These are phyloP conservation scores for Ciconia stormi DNA, from an alignment of 2,113 vertebrate species.

Conservation along the genomic window DNA sequence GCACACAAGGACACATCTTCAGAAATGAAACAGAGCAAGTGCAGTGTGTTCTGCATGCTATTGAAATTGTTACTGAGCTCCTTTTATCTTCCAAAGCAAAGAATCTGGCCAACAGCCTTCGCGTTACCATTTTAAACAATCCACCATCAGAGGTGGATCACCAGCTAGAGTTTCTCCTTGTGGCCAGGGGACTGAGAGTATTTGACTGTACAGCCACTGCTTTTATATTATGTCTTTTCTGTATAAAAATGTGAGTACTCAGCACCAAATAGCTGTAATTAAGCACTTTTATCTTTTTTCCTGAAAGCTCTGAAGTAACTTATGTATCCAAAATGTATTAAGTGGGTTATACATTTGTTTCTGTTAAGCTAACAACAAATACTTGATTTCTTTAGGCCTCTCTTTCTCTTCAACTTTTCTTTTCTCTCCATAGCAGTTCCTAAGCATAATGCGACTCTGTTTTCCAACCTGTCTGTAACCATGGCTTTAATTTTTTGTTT, in stretches of 20 bases:
- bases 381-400: not conserved
- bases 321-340: not conserved
- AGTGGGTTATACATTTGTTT: not conserved
- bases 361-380: not conserved
- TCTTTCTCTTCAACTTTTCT: not conserved
- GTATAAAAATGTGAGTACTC: not conserved
- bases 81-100: not conserved
- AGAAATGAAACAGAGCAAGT: not conserved
- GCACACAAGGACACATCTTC: not conserved
- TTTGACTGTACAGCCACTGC: not conserved
- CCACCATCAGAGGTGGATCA: not conserved
- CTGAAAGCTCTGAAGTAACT: not conserved
- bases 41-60: not conserved
- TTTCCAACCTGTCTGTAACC: not conserved
- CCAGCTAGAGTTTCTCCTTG: not conserved
- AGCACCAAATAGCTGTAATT: not conserved
- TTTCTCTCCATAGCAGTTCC: not conserved
- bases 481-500: constrained; percentile 6
- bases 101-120: not conserved
- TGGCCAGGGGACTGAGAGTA: not conserved
- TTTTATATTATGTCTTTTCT: not conserved
- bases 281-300: not conserved
- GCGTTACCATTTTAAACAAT: not conserved
- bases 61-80: not conserved
- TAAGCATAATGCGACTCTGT: not conserved